phyloP scores from a whole-genome alignment of 2,888 invertebrate genomes.

The Rhagonycha fulva region DNA sequence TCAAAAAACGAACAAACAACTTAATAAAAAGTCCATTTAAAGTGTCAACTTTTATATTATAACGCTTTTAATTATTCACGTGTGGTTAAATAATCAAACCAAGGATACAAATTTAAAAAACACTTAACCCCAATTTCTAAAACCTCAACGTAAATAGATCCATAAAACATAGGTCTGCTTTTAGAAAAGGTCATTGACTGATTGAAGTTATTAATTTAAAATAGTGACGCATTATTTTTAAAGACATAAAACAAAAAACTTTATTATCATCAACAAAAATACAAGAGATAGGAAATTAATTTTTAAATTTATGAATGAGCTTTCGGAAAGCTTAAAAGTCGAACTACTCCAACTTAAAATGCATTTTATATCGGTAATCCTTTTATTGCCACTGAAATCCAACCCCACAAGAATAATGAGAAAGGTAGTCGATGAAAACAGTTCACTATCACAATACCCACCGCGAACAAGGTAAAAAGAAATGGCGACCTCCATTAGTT shows the following conservation, averaged over 20 bases:
- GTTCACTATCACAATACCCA: constrained; percentile 45
- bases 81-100: constrained; percentile 40
- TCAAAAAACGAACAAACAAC: constrained; percentile 30
- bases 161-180: constrained; percentile 29
- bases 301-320: constrained; percentile 6
- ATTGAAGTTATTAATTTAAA: constrained; percentile 30
- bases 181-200: constrained; percentile 32
- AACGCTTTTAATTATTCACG: constrained; percentile 40
- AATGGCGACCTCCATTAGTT: constrained; percentile 53
- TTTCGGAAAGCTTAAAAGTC: constrained; percentile 14
- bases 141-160: constrained; percentile 31
- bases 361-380: constrained; percentile 42
- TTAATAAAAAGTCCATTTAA: constrained; percentile 25
- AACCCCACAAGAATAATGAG: constrained; percentile 49
- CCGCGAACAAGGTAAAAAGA: constrained; percentile 47
- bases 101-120: constrained; percentile 34
- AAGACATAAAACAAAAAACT: constrained; percentile 14
- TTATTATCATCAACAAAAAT: constrained; percentile 10
- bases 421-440: constrained; percentile 42
- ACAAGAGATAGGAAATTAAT: constrained; percentile 7
- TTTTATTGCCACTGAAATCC: constrained; percentile 45
- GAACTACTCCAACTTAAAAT: constrained; percentile 41
- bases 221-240: constrained; percentile 25
- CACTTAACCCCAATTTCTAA: constrained; percentile 36
- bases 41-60: constrained; percentile 25